Conservation (phyloP, 2,888 invertebrate species). For the Digitonthophagus gazella region DNA sequence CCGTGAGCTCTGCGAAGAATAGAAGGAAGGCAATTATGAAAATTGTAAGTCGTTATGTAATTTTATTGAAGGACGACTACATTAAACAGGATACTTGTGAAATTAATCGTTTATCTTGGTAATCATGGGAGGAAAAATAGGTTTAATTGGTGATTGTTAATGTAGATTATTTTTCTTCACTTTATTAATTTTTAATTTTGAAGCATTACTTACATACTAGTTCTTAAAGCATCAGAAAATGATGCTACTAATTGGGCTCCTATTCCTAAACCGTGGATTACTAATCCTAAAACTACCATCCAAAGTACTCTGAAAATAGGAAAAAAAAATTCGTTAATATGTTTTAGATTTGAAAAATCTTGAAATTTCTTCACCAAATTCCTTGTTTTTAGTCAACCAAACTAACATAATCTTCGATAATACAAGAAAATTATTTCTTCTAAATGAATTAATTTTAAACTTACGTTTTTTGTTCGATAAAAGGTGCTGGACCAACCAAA, state of each 20-base stretch:
- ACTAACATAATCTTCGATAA: background rate
- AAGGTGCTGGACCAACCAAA: constrained; percentile 79
- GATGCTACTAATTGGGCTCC: constrained; percentile 83
- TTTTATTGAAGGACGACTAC: background rate
- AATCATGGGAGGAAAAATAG: background rate
- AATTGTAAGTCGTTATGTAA: background rate
- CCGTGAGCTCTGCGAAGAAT: constrained; percentile 70
- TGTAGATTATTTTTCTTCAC: background rate
- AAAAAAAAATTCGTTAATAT: constrained; percentile 1
- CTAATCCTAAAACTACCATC: constrained; percentile 67
- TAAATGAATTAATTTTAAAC: constrained; percentile 30
- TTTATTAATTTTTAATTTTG: background rate
- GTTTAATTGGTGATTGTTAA: background rate
- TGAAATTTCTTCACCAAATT: background rate
- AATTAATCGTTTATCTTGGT: background rate
- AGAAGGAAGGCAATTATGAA: background rate
- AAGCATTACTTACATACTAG: constrained; percentile 67
- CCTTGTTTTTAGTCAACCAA: background rate
- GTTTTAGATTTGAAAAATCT: background rate
- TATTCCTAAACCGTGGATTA: constrained; percentile 80
- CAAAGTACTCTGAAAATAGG: constrained; percentile 59
- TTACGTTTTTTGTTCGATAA: constrained; percentile 65
- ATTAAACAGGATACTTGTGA: background rate
- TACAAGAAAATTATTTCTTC: background rate
- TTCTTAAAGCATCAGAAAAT: constrained; percentile 79